These are phyloP conservation scores for Pangasianodon hypophthalmus DNA, from an alignment of 2,113 vertebrate species.

Conservation along the genomic window DNA sequence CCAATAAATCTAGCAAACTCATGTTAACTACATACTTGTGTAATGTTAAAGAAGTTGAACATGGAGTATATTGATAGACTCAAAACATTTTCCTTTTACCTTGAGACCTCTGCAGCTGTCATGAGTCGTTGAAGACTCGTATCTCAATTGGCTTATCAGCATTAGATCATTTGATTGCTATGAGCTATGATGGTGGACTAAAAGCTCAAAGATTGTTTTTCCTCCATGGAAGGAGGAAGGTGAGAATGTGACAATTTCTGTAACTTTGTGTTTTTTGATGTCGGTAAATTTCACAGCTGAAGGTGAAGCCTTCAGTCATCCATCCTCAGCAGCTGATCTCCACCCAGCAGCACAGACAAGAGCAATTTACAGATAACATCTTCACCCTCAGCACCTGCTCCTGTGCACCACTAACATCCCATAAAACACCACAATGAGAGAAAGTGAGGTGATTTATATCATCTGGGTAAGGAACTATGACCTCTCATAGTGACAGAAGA, in stretches of 20 bases:
- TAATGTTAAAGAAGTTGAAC: neutral
- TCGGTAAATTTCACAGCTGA: neutral
- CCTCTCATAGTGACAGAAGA: no score
- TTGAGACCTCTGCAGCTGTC: neutral
- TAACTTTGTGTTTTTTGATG: neutral
- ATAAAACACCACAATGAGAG: neutral
- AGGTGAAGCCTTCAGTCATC: neutral
- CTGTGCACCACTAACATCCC: neutral
- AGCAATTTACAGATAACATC: conserved; percentile 31
- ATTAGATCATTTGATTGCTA: neutral
- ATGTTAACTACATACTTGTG: neutral
- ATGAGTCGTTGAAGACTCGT: neutral
- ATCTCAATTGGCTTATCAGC: neutral
- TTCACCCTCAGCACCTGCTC: conserved; percentile 3
- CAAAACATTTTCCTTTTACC: neutral
- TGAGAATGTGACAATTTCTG: neutral
- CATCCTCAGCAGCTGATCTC: neutral
- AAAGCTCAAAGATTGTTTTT: neutral
- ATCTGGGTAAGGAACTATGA: neutral
- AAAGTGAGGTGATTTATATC: neutral
- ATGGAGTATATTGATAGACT: neutral
- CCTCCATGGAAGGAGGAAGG: neutral
- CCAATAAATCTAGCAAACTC: neutral
- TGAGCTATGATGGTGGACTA: neutral
- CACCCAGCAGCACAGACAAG: neutral